Evolutionary conservation across 1,140 invertebrate genomes (phyloP).

Genomic region (Trypoxylus dichotomus): DNA sequence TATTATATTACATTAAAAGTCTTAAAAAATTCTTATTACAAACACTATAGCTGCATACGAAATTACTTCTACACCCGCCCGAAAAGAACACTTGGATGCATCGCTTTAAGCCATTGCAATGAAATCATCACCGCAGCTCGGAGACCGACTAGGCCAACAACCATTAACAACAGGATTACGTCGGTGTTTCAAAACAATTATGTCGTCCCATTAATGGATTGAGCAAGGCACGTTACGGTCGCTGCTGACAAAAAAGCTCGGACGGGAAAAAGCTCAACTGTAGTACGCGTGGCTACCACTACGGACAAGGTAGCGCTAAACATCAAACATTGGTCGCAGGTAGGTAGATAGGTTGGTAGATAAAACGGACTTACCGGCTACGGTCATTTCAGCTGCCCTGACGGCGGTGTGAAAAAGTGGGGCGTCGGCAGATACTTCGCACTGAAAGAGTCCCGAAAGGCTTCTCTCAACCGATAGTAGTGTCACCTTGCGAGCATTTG

Average conservation of each 20-base stretch:
- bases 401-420: slow-evolving; percentile 71
- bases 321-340: not conserved
- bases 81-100: not conserved
- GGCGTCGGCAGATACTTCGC: slow-evolving; percentile 74
- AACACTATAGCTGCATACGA: too few relatives aligned
- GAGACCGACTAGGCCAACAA: not conserved
- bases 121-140: not conserved
- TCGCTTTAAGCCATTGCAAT: not conserved
- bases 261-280: not conserved
- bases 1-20: too few relatives aligned
- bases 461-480: slow-evolving; percentile 60
- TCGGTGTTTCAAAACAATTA: not conserved
- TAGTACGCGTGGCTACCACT: not conserved
- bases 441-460: slow-evolving; percentile 71
- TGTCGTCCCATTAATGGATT: not conserved
- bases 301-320: not conserved
- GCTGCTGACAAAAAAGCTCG: not conserved
- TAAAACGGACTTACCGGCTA: slow-evolving; percentile 65
- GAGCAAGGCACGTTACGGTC: not conserved
- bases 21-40: too few relatives aligned
- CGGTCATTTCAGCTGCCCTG: slow-evolving; percentile 63
- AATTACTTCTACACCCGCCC: too few relatives aligned
- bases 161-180: not conserved
- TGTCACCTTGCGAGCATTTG: slow-evolving; percentile 59
- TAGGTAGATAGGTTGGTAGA: not conserved